Evolutionary conservation across 2,113 vertebrate genomes (phyloP), one percentile per base, ranked within the genome.

Genomic region (Chamaea fasciata): DNA sequence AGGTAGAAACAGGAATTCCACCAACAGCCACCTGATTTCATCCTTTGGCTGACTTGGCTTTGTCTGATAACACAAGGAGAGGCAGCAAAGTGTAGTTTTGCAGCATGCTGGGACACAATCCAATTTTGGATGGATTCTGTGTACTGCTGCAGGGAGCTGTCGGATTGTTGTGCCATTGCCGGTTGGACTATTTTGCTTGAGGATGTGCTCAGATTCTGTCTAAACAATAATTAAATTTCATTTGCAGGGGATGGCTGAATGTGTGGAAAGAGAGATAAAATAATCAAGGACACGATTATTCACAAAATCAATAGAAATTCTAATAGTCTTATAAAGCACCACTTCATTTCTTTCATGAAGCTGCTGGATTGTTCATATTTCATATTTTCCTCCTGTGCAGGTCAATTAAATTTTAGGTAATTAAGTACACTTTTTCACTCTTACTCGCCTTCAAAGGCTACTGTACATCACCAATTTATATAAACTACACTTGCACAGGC

Each of bases 211-310:
- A 78, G 59, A 50, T 92, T 68, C 64, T 71, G 71, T 83, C 83
- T 84, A 88, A 95, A 75, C 39, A 92, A 63, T 89, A 89, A 97
- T 93, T 90, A 92, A 52, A 88, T 90, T 95, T 90, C 50, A 77
- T 94, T 95, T 89, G 31, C 46, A 60, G 55, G 39, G 24, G 21
- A 75, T 56, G 74, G 57, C 35, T 94, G 87, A 89, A 81, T 26
- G 59, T 69, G 78, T 87, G 65, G 74, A 53, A 90, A 75, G 93
- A 50, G 76, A 91, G 81, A 88, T 73, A 83, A 87, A 89, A 83
- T 67, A 83, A 92, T 92, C 88, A 90, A 92, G 79, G 69, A 76
- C 77, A 24, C 27, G 15, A 85, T 81, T 89, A 93, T 84, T 92
- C 85, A 81, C 83, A 81, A 93, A 96, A 93, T 90, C 88, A 90